A percentile compares a stretch with the other conserved stretches of the same genome.
Conservation (phyloP, 2,888 invertebrate species). For the Paralinhomoeus sp. region DNA sequence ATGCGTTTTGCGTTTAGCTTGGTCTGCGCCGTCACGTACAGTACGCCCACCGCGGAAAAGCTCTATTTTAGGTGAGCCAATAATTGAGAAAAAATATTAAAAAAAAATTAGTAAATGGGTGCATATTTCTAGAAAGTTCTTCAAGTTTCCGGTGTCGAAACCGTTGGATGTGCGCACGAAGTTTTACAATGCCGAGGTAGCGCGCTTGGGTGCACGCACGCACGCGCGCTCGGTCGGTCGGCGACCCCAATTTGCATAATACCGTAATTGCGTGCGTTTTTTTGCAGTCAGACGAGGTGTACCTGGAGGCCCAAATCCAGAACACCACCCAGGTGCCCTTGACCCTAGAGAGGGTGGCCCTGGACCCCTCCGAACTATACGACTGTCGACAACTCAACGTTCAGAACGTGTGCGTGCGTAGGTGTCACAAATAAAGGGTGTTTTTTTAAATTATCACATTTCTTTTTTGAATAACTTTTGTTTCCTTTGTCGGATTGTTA, state of each 20-base stretch:
- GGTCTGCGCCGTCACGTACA: slow-evolving; percentile 83
- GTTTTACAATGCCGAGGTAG: slow-evolving; percentile 73
- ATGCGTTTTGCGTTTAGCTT: no score
- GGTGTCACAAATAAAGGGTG: no score
- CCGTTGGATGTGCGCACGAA: slow-evolving; percentile 95
- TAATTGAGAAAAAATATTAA: no score
- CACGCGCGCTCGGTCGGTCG: slow-evolving; percentile 24
- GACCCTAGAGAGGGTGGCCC: slow-evolving; percentile 69
- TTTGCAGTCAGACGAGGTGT: slow-evolving; percentile 43
- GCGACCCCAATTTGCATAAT: neutral
- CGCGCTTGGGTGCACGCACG: no score
- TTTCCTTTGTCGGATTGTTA: no score
- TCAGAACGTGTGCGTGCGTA: no score
- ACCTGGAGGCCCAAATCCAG: slow-evolving; percentile 54
- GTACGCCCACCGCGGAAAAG: slow-evolving; percentile 43
- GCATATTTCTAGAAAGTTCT: no score
- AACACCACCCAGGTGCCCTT: slow-evolving; percentile 80
- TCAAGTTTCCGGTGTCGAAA: slow-evolving; percentile 81
- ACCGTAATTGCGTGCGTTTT: neutral
- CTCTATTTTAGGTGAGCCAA: slow-evolving; percentile 68
- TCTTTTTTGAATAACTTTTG: no score
- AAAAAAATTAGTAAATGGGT: no score
- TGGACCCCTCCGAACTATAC: slow-evolving; percentile 76
- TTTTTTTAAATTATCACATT: no score
- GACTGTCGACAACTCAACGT: slow-evolving; percentile 26